Evolutionary conservation across 1,140 invertebrate species (phyloP).

Genomic region (Cotesia vestalis): DNA sequence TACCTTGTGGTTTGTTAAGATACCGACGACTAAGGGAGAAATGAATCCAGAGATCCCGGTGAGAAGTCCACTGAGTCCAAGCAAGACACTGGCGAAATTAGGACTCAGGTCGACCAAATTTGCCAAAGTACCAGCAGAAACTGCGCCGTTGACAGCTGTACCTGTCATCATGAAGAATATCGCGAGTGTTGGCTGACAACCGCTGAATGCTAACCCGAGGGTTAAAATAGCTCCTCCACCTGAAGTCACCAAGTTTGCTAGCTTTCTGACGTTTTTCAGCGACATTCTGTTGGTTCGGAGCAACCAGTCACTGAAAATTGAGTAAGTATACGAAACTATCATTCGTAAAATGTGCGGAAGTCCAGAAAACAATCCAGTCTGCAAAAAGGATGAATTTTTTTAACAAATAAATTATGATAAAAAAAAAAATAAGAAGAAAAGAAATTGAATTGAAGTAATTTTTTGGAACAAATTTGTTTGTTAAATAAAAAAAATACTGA

Average conservation of each 20-base stretch:
- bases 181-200: slow-evolving; percentile 70
- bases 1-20: slow-evolving; percentile 71
- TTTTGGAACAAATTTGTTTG: too few species aligned
- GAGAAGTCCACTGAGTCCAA: slow-evolving; percentile 70
- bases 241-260: slow-evolving; percentile 70
- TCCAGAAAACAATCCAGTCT: slow-evolving; percentile 73
- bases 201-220: slow-evolving; percentile 70
- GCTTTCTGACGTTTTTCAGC: slow-evolving; percentile 71
- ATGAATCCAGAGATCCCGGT: slow-evolving; percentile 67
- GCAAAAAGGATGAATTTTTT: slow-evolving; percentile 39
- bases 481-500: too few species aligned
- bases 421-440: not conserved
- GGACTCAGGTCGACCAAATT: slow-evolving; percentile 74
- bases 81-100: slow-evolving; percentile 73
- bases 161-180: slow-evolving; percentile 71
- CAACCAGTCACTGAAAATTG: slow-evolving; percentile 71
- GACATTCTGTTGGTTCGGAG: slow-evolving; percentile 68
- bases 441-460: too few species aligned
- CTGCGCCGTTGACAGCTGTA: slow-evolving; percentile 71
- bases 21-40: slow-evolving; percentile 70
- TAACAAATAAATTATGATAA: not conserved
- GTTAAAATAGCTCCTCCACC: slow-evolving; percentile 69
- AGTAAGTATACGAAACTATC: slow-evolving; percentile 70
- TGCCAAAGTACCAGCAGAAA: slow-evolving; percentile 73
- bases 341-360: slow-evolving; percentile 73